Base-by-base conservation (phyloP, 2,113 vertebrate species). In the Melanocharis versteri region DNA sequence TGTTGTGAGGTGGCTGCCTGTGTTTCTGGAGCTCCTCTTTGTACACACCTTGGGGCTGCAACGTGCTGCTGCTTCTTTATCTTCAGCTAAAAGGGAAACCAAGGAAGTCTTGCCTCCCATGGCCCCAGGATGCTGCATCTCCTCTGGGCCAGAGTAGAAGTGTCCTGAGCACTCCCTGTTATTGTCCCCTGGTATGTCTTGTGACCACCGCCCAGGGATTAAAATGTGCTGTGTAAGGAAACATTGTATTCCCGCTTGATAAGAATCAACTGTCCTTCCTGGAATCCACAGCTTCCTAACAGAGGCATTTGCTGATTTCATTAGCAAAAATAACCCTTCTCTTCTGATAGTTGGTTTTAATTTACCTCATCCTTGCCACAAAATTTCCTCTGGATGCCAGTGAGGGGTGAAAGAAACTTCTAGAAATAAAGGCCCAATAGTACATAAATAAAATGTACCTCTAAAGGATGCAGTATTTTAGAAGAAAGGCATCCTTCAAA, bases 401-500 rank as follows among this genome's bases (percentile, higher is more conserved):
- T 33, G 40, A 21, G 19, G 60, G 15, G 35, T 58, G 53, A 88
- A 78, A 75, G 47, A 89, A 94, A 56, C 44, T 68, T 93, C 44
- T 47, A 42, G 73, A 82, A 87, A 75, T 56, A 87, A 71, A 93
- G 35, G 37, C 7, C 2, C 1, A 62, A 47, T 70, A 75, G 84
- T 92, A 83, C 26, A 58, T 6, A 69, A 51, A 60, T 78, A 71
- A 93, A 89, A 84, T 31, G 14, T 39, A 35, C 13, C 23, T 89
- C 40, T 78, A 68, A 84, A 89, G 31, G 40, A 42, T 62, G 44
- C 13, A 30, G 18, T 71, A 53, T 71, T 91, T 79, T 35, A 83
- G 71, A 76, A 76, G 37, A 79, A 87, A 89, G 28, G 9, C 73
- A 79, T 47, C 57, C 57, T 91, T 83, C 83, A 87, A 58, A 90